Base-by-base conservation (phyloP, 2,888 invertebrate genomes). In the Tipula unca region DNA sequence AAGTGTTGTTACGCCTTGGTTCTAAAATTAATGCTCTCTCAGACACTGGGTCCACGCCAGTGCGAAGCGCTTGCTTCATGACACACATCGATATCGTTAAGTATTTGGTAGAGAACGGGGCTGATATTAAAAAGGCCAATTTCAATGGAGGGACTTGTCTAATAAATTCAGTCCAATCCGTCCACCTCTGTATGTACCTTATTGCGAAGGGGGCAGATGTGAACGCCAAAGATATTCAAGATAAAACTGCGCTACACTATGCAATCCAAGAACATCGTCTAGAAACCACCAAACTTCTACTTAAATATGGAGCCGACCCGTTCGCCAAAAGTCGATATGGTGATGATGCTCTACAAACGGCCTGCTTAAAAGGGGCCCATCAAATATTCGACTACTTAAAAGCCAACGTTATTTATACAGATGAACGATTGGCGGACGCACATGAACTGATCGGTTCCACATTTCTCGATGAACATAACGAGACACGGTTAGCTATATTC, bases 51-150 rank as follows among this genome's bases (percentile, higher is more conserved):
- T 97, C 97, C 10, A 96, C 96, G 85, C 96, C 97, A 10, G 96
- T 97, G 86, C 93, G 98, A 88, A 96, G 96, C 86, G 97, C 98
- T 13, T 98, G 98, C 91, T 98, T 96, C 91, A 97, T 97, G 97
- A 95, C 97, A 86, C 95, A 96, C 91, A 91, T 94, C 86, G 95
- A 95, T 89, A 95, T 95, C 88, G 91, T 91, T 91, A 88, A 94
- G 87, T 94, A 93, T 90, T 92, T 97, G 87, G 94, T 95, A 85
- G 93, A 93, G 89, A 93, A 95, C 89, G 96, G 96, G 87, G 96
- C 96, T n/a, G 95, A 96, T 90, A 94, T 97, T 87, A 93, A 94
- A 88, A 94, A 94, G 88, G 94, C 97, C 4, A 98, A 98, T 91
- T 95, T 96, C 90, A 96, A 96, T 91, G 98, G 98, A 86, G 98